Evolutionary conservation across 1,140 invertebrate genomes (phyloP), one percentile per base, ranked within the genome.

Genomic region (Penaeus indicus): DNA sequence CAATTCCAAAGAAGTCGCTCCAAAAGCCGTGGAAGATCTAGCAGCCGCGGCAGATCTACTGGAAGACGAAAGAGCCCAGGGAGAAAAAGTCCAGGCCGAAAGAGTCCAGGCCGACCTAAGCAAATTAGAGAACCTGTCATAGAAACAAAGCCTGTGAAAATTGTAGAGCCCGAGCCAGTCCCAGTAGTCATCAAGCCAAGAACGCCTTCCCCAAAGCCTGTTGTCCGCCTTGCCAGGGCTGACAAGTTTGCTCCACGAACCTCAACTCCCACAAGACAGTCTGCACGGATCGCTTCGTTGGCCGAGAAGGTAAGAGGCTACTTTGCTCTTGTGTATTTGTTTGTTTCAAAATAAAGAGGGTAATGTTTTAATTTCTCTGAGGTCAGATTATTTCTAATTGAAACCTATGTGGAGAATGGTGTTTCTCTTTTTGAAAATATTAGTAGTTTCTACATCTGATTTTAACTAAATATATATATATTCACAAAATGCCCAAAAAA

Each of bases 1-100:
- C 38, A 80, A 10, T 88, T 85, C 81, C 25, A 38, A n/a, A 79
- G 88, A n/a, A 62, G 62, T 27, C 82, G 88, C 18, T 90, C 89
- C 32, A 67, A 75, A 61, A 88, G 86, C 19, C 90, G 90, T 10
- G 90, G 86, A 62, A 42, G 86, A n/a, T 88, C 86, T 3, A 84
- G 61, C 25, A 88, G 86, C 63, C 69, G 86, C 11, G 84, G 90
- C 1, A 84, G 90, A 27, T 25, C 85, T 25, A 22, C 60, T 0
- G 27, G 38, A 16, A 80, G 27, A 63, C 54, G 78, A 18, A 85
- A 85, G 38, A 90, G 86, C 72, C 83, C 86, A 10, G 69, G 27
- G 27, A 75, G 64, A 11, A 88, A 62, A 22, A 77, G 77, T 87
- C 61, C 85, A 21, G 27, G 25, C 77, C 63, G 75, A 38, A 63